Percentiles rank a stretch among this genome's conserved stretches.
phyloP scores from a whole-genome alignment of 2,113 vertebrate genomes.

The Zosterops hypoxanthus region DNA sequence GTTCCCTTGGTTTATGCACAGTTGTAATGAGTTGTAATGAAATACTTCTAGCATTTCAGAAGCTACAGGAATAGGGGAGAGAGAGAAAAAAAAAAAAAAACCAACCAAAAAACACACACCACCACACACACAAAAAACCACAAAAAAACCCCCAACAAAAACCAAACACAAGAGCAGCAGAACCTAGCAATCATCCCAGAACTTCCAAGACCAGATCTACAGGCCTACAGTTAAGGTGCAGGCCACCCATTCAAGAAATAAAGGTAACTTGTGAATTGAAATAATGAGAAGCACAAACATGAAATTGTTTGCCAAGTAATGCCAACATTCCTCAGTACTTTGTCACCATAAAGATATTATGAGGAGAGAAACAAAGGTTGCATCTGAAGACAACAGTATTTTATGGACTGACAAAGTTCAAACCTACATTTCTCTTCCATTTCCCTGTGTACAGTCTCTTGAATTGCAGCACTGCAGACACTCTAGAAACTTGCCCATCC shows the following conservation, averaged over 20 bases:
- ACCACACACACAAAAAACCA: background rate
- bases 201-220: background rate
- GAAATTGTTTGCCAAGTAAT: background rate
- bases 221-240: background rate
- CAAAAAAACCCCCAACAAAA: background rate
- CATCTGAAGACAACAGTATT: background rate
- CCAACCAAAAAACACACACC: background rate
- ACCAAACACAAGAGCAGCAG: background rate
- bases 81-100: background rate
- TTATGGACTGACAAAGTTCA: background rate
- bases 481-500: background rate
- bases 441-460: background rate
- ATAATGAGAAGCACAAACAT: background rate
- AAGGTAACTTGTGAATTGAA: background rate
- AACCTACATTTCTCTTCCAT: background rate
- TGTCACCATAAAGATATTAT: background rate
- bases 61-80: background rate
- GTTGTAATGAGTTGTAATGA: background rate
- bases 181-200: background rate
- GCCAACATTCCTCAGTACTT: background rate
- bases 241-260: background rate
- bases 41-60: background rate
- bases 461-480: background rate
- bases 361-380: background rate
- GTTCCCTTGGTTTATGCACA: background rate